Evolutionary conservation across 2,888 invertebrate genomes (phyloP), one percentile per base, ranked within the genome.

Genomic region (Ectemnius cavifrons): DNA sequence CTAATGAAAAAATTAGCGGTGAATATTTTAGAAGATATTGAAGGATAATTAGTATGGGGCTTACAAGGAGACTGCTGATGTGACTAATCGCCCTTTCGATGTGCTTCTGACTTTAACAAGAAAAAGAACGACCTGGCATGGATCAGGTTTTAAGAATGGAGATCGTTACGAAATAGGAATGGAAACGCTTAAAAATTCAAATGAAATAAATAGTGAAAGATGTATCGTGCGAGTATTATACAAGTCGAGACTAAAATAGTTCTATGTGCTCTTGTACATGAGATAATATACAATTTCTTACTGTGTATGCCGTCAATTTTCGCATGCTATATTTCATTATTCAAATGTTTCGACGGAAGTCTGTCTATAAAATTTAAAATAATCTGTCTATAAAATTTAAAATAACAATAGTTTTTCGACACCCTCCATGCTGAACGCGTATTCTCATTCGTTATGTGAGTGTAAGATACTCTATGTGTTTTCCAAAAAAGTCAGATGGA

Each of bases 181-280:
- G 37, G 37, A 11, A 11, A 37, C 37, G 2, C 37, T 60, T 56
- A 71, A 58, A 49, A 71, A 63, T 61, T 61, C 57, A 66, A 68
- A 68, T 77, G 72, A 71, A 77, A 77, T 76, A 77, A 77, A 77
- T 77, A 77, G 68, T 72, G 63, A 68, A 45, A 37, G 18, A 66
- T 60, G 68, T 28, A 61, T 67, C 18, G 52, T 14, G 52, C 52
- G 16, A 52, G 16, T 52, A 52, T 52, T 16, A 52, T 52, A 52
- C n/a, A 52, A 52, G 52, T 16, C 14, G 52, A 52, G 52, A 52
- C n/a, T 52, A 52, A 52, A 52, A 52, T 52, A 52, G 6, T 52
- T 16, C 52, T 52, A 52, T 52, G 52, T 52, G 52, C 52, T 52
- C 16, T 14, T 52, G n/a, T 28, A n/a, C 11, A 67, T 16, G n/a